A percentile compares a stretch with the other conserved stretches of the same genome.
Conservation (phyloP, 2,797 vertebrate genomes). For the Ctenopoma multispine region DNA sequence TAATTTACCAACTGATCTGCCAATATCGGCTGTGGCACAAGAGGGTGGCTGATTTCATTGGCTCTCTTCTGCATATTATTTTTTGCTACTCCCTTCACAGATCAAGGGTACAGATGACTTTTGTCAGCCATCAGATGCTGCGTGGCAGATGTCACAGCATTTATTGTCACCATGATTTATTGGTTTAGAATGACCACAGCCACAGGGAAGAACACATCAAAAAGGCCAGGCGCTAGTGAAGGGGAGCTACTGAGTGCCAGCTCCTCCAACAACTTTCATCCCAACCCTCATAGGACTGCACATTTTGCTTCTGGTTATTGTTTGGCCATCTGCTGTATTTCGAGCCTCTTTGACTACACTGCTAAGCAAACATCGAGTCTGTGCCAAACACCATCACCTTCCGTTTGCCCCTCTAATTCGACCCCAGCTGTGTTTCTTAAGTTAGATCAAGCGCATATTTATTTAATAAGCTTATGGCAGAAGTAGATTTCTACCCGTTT, state of each 20-base stretch:
- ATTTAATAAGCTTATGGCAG: slow-evolving; percentile 13
- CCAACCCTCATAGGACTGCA: slow-evolving; percentile 57
- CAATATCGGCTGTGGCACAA: slow-evolving; percentile 37
- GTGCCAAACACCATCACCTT: slow-evolving; percentile 72
- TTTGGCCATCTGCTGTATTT: slow-evolving; percentile 81
- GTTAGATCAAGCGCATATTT: slow-evolving; percentile 27
- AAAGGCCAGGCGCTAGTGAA: slow-evolving; percentile 56
- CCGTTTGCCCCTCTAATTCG: slow-evolving; percentile 61
- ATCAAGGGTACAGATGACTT: slow-evolving; percentile 78
- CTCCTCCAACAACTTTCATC: slow-evolving; percentile 73
- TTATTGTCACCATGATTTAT: slow-evolving; percentile 83
- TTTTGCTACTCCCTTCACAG: slow-evolving; percentile 59
- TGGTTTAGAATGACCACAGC: slow-evolving; percentile 73
- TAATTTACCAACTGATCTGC: slow-evolving; percentile 60
- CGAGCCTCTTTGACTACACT: slow-evolving; percentile 49
- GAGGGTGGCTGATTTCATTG: slow-evolving; percentile 40
- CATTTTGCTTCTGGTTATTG: slow-evolving; percentile 80
- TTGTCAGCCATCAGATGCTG: slow-evolving; percentile 82
- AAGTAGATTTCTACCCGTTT: background rate
- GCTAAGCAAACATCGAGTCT: slow-evolving; percentile 64
- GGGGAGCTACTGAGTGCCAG: slow-evolving; percentile 63
- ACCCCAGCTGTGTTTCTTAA: slow-evolving; percentile 46
- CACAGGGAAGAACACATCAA: slow-evolving; percentile 74
- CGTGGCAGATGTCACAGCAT: slow-evolving; percentile 82
- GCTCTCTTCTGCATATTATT: slow-evolving; percentile 58